phyloP scores from a whole-genome alignment of 2,888 invertebrate genomes.

The Azorinus chamasolen region DNA sequence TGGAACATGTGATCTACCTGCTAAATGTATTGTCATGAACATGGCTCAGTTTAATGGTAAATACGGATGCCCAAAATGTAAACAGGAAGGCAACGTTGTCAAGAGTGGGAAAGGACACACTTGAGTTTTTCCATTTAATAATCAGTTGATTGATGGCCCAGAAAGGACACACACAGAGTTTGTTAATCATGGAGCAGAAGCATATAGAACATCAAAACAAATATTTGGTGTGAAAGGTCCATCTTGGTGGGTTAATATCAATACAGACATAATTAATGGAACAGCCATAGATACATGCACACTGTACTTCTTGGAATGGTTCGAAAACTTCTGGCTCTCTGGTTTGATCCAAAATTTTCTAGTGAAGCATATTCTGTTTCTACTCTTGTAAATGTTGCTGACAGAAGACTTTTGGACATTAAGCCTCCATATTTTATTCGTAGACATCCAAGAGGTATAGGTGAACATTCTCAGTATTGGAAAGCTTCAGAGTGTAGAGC shows the following conservation, averaged over 20 bases:
- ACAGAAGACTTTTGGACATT: conserved; percentile 22
- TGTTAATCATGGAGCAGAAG: conserved; percentile 32
- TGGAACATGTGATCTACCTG: conserved; percentile 59
- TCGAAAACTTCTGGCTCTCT: conserved; percentile 8
- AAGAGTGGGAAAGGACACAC: conserved; percentile 41
- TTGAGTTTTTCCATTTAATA: conserved; percentile 36
- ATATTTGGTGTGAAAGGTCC: conserved; percentile 44
- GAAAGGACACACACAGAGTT: conserved; percentile 35
- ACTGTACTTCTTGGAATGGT: conserved; percentile 25
- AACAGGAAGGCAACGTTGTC: conserved; percentile 40
- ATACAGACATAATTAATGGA: conserved; percentile 32
- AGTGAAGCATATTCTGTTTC: conserved; percentile 22
- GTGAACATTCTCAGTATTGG: conserved; percentile 49
- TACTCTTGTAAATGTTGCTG: conserved; percentile 22
- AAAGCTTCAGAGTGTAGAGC: conserved; percentile 58
- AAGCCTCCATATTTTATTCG: conserved; percentile 51
- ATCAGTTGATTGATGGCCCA: conserved; percentile 28
- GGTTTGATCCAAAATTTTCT: conserved; percentile 33
- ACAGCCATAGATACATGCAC: conserved; percentile 45
- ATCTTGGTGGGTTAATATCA: conserved; percentile 26
- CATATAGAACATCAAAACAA: conserved; percentile 3
- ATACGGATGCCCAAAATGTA: conserved; percentile 47
- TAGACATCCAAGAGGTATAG: conserved; percentile 38
- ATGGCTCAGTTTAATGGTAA: conserved; percentile 53
- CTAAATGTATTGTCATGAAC: conserved; percentile 50